Conservation (phyloP, 2,888 invertebrate species). For the Cheilosia impressa region DNA sequence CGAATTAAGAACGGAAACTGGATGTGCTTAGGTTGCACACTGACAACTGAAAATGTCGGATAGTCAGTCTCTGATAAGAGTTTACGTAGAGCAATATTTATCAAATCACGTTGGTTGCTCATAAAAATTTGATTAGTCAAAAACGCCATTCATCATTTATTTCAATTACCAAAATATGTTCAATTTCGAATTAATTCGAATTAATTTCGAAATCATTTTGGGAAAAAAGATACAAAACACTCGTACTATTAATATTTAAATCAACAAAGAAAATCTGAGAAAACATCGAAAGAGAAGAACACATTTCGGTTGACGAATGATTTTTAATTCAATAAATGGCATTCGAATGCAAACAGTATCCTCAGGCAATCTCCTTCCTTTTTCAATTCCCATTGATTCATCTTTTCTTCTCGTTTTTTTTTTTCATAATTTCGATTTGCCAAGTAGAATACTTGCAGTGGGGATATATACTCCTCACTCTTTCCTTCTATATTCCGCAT, state of each 20-base stretch:
- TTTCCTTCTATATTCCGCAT: not conserved
- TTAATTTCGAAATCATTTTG: conserved; percentile 33
- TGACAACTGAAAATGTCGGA: too few relatives aligned
- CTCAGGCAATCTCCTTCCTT: conserved; percentile 60
- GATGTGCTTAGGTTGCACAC: too few relatives aligned
- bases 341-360: conserved; percentile 74
- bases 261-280: conserved; percentile 21
- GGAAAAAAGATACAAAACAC: conserved; percentile 9
- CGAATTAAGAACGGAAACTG: too few relatives aligned
- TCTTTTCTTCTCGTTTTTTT: conserved; percentile 37
- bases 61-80: too few relatives aligned
- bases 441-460: conserved; percentile 57
- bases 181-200: not conserved
- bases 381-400: conserved; percentile 55
- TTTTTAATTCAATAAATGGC: conserved; percentile 75
- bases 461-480: not conserved
- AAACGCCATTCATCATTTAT: too few relatives aligned
- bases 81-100: too few relatives aligned
- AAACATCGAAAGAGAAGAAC: conserved; percentile 36
- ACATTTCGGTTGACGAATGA: conserved; percentile 64
- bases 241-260: conserved; percentile 17
- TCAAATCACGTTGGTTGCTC: too few relatives aligned
- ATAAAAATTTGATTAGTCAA: too few relatives aligned
- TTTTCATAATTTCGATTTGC: conserved; percentile 72
- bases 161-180: not conserved